Evolutionary conservation across 2,113 vertebrate genomes (phyloP), one percentile per base, ranked within the genome.

Genomic region (Macquaria ambigua): DNA sequence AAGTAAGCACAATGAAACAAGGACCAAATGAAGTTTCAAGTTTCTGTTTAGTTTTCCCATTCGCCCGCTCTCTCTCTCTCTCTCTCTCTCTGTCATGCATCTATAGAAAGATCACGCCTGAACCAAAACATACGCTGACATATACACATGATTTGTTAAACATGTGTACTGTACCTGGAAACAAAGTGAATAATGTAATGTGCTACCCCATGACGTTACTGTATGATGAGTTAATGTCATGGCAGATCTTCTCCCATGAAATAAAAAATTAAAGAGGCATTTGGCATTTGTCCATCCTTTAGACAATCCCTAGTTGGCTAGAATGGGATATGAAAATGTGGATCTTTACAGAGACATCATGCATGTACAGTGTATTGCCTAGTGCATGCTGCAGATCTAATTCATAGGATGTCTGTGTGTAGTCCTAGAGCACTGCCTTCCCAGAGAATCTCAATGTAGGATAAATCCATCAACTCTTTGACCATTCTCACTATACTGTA

Each of bases 231-330:
- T 73, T 76, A 67, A 83, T 81, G 76, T 85, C 78, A 83, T 21
- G 28, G 68, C 46, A 61, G 37, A 72, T 80, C 66, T 85, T 21
- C 70, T 63, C 69, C 81, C 73, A 83, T 83, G 43, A 86, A 81
- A 81, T 85, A 50, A 76, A 87, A 75, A 85, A 83, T 81, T 83
- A 82, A 80, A 89, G 53, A 85, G 28, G 18, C 56, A 11, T 73
- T 56, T 56, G 28, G 18, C 56, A 11, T 73, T 56, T 56, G 10
- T 70, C 69, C 70, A 46, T 43, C 43, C 9, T 63, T 64, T 12
- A 66, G 12, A 77, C 52, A 12, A 20, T 63, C 23, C 23, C 53
- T 16, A 14, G 15, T 21, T 16, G 31, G 43, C 11, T 48, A 1
- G 21, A 25, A 25, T n/a, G 66, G 6, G 21, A 76, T 28, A 61